A percentile compares a stretch with the other conserved stretches of the same genome.
Conservation (phyloP, 2,797 vertebrate genomes). For the Leptoclinus maculatus region DNA sequence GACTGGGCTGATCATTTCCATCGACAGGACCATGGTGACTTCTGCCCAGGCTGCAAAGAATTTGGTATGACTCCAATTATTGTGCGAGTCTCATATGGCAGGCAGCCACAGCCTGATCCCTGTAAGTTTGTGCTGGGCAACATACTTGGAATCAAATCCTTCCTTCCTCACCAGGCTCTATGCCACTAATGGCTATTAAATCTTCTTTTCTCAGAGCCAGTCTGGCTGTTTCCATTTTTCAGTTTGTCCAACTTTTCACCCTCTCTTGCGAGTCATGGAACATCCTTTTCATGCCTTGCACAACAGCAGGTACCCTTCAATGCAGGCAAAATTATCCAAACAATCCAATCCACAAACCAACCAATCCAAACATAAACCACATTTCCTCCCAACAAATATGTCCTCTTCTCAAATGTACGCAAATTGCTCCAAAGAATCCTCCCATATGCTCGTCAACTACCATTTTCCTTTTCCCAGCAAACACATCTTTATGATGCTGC, state of each 20-base stretch:
- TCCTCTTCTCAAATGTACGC: constrained; percentile 6
- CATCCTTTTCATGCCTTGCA: not conserved
- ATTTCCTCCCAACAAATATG: not conserved
- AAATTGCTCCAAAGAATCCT: not conserved
- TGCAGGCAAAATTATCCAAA: not conserved
- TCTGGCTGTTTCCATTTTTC: constrained; percentile 41
- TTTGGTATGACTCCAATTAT: constrained; percentile 60
- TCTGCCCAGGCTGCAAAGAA: constrained; percentile 45
- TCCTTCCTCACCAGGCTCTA: constrained; percentile 38
- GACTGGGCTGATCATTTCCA: constrained; percentile 53
- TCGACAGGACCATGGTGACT: constrained; percentile 50
- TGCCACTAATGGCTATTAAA: constrained; percentile 58
- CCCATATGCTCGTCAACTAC: not conserved
- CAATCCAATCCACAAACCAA: not conserved
- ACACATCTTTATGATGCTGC: not conserved
- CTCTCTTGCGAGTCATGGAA: constrained; percentile 20
- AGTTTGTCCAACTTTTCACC: constrained; percentile 49
- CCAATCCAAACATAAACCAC: not conserved
- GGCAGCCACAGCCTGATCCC: constrained; percentile 34
- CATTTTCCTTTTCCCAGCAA: not conserved
- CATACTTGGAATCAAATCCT: constrained; percentile 50
- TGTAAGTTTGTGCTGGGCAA: constrained; percentile 50
- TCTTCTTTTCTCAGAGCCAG: constrained; percentile 36
- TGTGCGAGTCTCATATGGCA: constrained; percentile 42
- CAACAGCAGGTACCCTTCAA: constrained; percentile 18